Conservation (phyloP, 2,888 invertebrate species). For the Phragmatobia fuliginosa region DNA sequence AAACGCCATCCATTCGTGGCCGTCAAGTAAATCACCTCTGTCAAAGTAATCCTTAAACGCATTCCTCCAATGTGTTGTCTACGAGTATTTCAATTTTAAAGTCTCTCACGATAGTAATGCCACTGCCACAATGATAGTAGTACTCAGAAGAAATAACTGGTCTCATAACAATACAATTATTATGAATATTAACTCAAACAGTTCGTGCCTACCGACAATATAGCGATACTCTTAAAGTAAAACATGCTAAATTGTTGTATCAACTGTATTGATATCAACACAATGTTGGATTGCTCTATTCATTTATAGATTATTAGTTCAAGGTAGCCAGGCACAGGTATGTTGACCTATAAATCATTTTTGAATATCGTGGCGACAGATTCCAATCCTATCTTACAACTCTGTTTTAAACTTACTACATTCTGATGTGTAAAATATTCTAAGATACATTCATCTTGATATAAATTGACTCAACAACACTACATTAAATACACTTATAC, state of each 20-base stretch:
- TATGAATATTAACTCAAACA: slow-evolving; percentile 6
- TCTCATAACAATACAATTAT: slow-evolving; percentile 7
- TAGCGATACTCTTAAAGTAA: slow-evolving; percentile 9
- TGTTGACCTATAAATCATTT: slow-evolving; percentile 3
- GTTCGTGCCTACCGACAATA: slow-evolving; percentile 1
- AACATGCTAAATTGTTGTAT: slow-evolving; percentile 20
- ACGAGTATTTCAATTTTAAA: neutral
- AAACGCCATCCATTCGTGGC: neutral
- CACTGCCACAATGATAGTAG: no score
- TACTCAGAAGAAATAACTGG: slow-evolving; percentile 1
- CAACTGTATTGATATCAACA: slow-evolving; percentile 8
- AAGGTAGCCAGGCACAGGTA: slow-evolving; percentile 13
- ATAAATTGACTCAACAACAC: no score
- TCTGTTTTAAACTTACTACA: neutral
- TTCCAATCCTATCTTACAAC: neutral
- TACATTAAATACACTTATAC: no score
- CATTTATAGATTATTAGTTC: slow-evolving; percentile 12
- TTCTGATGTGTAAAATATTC: neutral
- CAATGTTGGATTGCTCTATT: slow-evolving; percentile 2
- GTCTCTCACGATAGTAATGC: neutral
- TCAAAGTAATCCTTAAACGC: neutral
- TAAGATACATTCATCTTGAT: no score
- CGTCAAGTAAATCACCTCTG: neutral
- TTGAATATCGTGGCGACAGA: neutral
- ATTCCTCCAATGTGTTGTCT: neutral